A percentile compares a stretch with the other conserved stretches of the same genome.
Conservation (phyloP, 2,888 invertebrate species). For the Lacanobia wlatinum region DNA sequence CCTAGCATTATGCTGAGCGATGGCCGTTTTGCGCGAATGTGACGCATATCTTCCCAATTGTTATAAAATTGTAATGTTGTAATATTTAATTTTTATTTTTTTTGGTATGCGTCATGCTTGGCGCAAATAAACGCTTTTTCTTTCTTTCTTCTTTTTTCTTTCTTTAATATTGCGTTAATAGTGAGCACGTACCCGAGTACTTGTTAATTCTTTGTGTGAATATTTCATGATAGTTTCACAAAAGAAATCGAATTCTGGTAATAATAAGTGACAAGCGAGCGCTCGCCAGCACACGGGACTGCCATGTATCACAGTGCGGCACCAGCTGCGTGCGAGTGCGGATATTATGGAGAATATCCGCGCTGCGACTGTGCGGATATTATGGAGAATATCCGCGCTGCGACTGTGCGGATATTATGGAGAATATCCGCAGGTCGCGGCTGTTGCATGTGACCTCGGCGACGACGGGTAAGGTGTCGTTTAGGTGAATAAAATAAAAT, state of each 20-base stretch:
- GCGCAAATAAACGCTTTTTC: too few species aligned
- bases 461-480: background rate
- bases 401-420: background rate
- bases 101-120: too few species aligned
- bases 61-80: too few species aligned
- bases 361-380: background rate
- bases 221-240: slow-evolving; percentile 8
- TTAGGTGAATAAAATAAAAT: background rate
- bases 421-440: slow-evolving; percentile 7
- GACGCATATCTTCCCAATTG: too few species aligned
- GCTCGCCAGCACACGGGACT: slow-evolving; percentile 26
- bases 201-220: background rate
- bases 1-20: too few species aligned
- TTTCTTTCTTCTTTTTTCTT: too few species aligned
- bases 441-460: too few species aligned
- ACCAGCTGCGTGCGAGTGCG: slow-evolving; percentile 55
- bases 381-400: slow-evolving; percentile 19
- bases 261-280: slow-evolving; percentile 33
- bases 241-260: slow-evolving; percentile 27
- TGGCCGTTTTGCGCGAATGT: too few species aligned
- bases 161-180: background rate
- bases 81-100: too few species aligned
- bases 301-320: slow-evolving; percentile 48
- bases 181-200: too few species aligned
- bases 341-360: slow-evolving; percentile 32